phyloP scores from a whole-genome alignment of 2,888 invertebrate species.

The Callyntrura sp. region DNA sequence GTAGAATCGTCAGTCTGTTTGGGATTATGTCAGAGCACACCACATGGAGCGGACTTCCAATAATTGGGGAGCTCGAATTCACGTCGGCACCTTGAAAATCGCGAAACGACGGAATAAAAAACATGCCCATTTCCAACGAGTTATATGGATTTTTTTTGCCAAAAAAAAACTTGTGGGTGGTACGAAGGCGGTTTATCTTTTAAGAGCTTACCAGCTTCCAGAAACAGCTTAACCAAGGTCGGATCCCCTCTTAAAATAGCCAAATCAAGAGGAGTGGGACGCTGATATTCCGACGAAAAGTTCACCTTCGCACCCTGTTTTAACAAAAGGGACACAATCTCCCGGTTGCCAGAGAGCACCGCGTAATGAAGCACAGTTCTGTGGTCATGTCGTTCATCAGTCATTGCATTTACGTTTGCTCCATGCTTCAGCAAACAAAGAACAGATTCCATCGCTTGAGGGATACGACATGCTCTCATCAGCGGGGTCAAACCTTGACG shows the following conservation, averaged over 20 bases:
- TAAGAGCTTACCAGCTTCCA: slow-evolving; percentile 90
- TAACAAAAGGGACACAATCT: slow-evolving; percentile 91
- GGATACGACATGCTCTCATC: slow-evolving; percentile 95
- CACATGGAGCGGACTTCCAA: slow-evolving; percentile 93
- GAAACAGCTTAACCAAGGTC: slow-evolving; percentile 89
- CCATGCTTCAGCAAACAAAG: slow-evolving; percentile 92
- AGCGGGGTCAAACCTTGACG: slow-evolving; percentile 95
- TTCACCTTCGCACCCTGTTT: slow-evolving; percentile 93
- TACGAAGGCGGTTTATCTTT: neutral
- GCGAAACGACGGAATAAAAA: no score
- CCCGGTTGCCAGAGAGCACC: slow-evolving; percentile 90
- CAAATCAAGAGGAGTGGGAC: slow-evolving; percentile 93
- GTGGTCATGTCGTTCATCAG: slow-evolving; percentile 93
- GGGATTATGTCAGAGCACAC: slow-evolving; percentile 92
- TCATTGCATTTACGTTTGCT: slow-evolving; percentile 94
- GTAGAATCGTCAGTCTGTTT: slow-evolving; percentile 86
- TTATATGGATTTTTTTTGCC: no score
- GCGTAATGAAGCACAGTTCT: slow-evolving; percentile 96
- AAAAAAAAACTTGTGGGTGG: neutral
- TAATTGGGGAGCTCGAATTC: slow-evolving; percentile 92
- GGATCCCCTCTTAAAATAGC: slow-evolving; percentile 94
- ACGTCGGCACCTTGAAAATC: slow-evolving; percentile 93
- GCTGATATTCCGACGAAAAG: slow-evolving; percentile 88
- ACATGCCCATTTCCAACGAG: no score
- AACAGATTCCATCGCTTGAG: slow-evolving; percentile 91